Percentiles rank a stretch among this genome's conserved stretches.
These are phyloP conservation scores for Cichlasoma orientale DNA, from an alignment of 2,797 vertebrate genomes.

Conservation along the genomic window DNA sequence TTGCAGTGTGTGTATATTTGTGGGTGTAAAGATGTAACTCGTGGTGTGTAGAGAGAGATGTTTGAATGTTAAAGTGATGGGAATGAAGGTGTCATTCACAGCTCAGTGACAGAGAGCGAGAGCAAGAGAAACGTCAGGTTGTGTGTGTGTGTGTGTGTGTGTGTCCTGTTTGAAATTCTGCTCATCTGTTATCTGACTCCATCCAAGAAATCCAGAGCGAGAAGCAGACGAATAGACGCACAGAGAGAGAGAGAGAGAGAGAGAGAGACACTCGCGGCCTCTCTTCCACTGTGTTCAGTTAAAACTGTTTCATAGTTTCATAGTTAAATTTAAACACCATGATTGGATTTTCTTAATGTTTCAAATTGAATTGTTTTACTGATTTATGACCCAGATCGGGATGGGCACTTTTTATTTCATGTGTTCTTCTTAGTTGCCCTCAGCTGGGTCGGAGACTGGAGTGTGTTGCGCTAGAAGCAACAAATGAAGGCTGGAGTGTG, in stretches of 20 bases:
- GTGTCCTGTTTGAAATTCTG: slow-evolving; percentile 72
- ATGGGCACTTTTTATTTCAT: background rate
- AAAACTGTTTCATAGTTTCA: background rate
- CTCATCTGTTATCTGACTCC: slow-evolving; percentile 70
- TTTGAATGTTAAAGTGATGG: slow-evolving; percentile 63
- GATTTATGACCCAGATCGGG: background rate
- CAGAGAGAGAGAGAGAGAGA: background rate
- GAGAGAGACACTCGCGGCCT: background rate
- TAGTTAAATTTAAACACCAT: background rate
- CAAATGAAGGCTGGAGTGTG: background rate
- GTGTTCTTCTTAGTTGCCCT: background rate
- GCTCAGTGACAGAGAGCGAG: slow-evolving; percentile 60
- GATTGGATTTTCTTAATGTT: background rate
- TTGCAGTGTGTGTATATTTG: background rate
- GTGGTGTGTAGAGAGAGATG: slow-evolving; percentile 30
- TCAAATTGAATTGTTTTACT: background rate
- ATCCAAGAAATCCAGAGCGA: slow-evolving; percentile 57
- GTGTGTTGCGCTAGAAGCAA: background rate
- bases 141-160: slow-evolving; percentile 33
- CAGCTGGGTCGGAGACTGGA: background rate
- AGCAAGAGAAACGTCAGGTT: slow-evolving; percentile 2
- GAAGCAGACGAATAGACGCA: slow-evolving; percentile 18
- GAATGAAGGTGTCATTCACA: slow-evolving; percentile 76
- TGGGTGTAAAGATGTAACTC: slow-evolving; percentile 28
- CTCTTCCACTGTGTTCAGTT: background rate